These are phyloP conservation scores for Scleropages formosus DNA, from an alignment of 2,797 vertebrate genomes.

Conservation along the genomic window DNA sequence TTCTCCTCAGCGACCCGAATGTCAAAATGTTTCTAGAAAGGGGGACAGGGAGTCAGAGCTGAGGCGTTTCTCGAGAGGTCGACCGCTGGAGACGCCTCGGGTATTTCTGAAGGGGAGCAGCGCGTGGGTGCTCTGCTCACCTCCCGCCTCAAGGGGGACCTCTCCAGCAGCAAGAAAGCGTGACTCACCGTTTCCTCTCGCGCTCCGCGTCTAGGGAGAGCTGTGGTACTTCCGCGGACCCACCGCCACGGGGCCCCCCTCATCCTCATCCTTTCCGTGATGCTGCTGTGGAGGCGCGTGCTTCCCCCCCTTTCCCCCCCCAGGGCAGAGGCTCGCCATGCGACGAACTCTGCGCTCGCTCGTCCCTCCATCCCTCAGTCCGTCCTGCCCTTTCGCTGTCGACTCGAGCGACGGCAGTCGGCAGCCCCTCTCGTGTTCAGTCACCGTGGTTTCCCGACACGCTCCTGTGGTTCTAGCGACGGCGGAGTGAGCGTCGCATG, in stretches of 20 bases:
- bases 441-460: background rate
- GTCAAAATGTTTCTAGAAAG: conserved; percentile 4
- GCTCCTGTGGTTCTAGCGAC: too few species aligned
- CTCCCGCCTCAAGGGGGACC: conserved; percentile 23
- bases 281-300: too few species aligned
- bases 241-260: background rate
- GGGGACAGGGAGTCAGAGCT: background rate
- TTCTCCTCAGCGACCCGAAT: background rate
- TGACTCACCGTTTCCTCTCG: conserved; percentile 15
- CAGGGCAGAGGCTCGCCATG: background rate
- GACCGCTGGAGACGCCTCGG: background rate
- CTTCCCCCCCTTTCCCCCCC: too few species aligned
- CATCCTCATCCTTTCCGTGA: background rate
- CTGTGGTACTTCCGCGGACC: background rate
- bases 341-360: too few species aligned
- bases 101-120: conserved; percentile 18
- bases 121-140: conserved; percentile 20
- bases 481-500: too few species aligned
- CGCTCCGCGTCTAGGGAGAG: background rate
- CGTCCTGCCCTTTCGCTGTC: background rate
- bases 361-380: too few species aligned
- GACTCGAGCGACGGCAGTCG: background rate
- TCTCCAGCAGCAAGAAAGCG: conserved; percentile 9
- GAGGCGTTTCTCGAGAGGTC: conserved; percentile 2
- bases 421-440: background rate